Base-by-base conservation (phyloP, 1,140 invertebrate species). In the Gonatopus flavifemur region DNA sequence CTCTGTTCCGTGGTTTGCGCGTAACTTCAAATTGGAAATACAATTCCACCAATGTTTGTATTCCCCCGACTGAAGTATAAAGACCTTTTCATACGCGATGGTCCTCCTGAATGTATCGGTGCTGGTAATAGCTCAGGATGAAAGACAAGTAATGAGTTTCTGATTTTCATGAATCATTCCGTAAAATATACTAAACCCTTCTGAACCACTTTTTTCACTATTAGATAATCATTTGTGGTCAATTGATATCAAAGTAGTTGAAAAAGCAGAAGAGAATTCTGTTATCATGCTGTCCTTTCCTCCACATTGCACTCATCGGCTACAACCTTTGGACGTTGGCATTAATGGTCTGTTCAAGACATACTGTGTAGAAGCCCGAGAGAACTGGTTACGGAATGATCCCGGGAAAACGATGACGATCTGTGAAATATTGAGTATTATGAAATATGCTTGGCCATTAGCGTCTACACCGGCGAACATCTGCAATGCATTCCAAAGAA, bases 261-360 rank as follows among this genome's bases (percentile, higher is more conserved):
- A 52, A 21, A 33, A 49, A 13, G 54, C 60, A 15, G 54, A 52
- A 43, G 43, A 58, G 2, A 55, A 61, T 36, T 52, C 55, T 9
- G 41, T 66, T 9, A n/a, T 39, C 12, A 45, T 67, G 20, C 31
- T 66, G 12, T 57, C 62, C 9, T 56, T 69, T 25, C 63, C 59
- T 19, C 64, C 57, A 2, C n/a, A n/a, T n/a, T n/a, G n/a, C n/a
- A n/a, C n/a, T n/a, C n/a, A n/a, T n/a, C n/a, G n/a, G n/a, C n/a
- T 65, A 69, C 37, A 64, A 60, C 32, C 59, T 41, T 19, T n/a
- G 1, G 71, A 73, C 49, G 36, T 42, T 13, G 39, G 38, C 19
- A 64, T 77, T 19, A 71, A 56, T 59, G 64, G 60, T 1, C 65
- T 67, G 15, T 72, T 78, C 8, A 77, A 76, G 25, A 28, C 6